Percentiles rank a stretch among this genome's conserved stretches.
Conservation (phyloP, 2,797 vertebrate genomes). For the Antennarius maculatus region DNA sequence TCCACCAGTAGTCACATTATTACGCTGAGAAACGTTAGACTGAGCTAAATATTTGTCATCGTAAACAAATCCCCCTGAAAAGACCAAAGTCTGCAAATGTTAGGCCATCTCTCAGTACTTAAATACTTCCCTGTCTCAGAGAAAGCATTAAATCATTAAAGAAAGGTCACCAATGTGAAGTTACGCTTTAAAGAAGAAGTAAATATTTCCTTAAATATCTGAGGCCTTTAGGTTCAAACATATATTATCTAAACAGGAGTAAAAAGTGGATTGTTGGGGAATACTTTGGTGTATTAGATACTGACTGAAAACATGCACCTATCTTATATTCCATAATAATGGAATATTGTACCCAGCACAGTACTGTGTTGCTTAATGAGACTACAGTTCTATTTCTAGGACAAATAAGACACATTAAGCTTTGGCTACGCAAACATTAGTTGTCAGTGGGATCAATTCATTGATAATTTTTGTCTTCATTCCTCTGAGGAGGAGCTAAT, state of each 20-base stretch:
- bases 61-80: conserved; percentile 10
- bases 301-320: not conserved
- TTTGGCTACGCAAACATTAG: conserved; percentile 2
- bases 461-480: conserved; percentile 14
- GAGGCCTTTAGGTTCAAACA: conserved; percentile 1
- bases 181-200: not conserved
- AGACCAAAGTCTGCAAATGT: conserved; percentile 1
- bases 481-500: conserved; percentile 53
- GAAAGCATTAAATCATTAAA: conserved; percentile 3
- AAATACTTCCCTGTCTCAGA: not conserved
- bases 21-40: not conserved
- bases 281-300: not conserved
- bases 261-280: conserved; percentile 5
- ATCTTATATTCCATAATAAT: conserved; percentile 2
- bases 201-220: conserved; percentile 2
- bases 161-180: not conserved
- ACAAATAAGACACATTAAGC: not conserved
- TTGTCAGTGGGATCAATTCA: not conserved
- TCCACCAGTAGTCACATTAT: conserved; percentile 5
- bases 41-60: conserved; percentile 1
- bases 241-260: conserved; percentile 10
- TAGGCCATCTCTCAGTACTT: not conserved
- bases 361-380: not conserved
- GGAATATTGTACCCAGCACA: conserved; percentile 1
- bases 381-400: not conserved